A percentile compares a stretch with the other conserved stretches of the same genome.
Evolutionary conservation across 2,113 vertebrate species (phyloP).

Genomic region (Pelobates fuscus): DNA sequence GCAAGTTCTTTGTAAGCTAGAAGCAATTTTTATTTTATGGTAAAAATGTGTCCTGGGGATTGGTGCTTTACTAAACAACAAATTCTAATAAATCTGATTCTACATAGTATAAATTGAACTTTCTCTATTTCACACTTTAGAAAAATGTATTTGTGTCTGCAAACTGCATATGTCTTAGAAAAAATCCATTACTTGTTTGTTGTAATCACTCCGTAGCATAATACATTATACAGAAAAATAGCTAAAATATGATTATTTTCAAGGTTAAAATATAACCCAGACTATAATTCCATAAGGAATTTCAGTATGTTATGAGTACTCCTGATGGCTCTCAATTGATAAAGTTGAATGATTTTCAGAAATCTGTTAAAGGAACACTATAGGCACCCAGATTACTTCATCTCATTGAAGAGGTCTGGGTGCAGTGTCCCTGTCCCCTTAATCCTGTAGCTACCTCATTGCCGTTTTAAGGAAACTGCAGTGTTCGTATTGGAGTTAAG

Average conservation of each 20-base stretch:
- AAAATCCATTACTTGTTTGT: not conserved
- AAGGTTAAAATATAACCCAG: not conserved
- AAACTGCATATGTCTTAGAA: not conserved
- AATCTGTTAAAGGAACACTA: no score
- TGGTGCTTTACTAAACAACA: not conserved
- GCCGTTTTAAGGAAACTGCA: no score
- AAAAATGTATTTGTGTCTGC: not conserved
- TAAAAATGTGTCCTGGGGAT: not conserved
- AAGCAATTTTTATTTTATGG: not conserved
- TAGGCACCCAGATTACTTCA: no score
- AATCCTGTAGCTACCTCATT: no score
- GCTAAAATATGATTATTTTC: not conserved
- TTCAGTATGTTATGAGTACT: no score
- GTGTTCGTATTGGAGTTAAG: no score
- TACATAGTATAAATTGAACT: not conserved
- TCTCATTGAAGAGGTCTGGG: no score
- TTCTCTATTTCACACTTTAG: not conserved
- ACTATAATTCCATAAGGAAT: not conserved
- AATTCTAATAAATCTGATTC: not conserved
- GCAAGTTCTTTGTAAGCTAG: not conserved
- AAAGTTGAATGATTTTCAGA: no score
- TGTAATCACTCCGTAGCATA: not conserved
- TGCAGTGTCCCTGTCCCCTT: no score
- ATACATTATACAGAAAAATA: not conserved
- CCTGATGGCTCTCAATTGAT: no score